Evolutionary conservation across 1,140 invertebrate genomes (phyloP).

Genomic region (Pachypsylla venusta): DNA sequence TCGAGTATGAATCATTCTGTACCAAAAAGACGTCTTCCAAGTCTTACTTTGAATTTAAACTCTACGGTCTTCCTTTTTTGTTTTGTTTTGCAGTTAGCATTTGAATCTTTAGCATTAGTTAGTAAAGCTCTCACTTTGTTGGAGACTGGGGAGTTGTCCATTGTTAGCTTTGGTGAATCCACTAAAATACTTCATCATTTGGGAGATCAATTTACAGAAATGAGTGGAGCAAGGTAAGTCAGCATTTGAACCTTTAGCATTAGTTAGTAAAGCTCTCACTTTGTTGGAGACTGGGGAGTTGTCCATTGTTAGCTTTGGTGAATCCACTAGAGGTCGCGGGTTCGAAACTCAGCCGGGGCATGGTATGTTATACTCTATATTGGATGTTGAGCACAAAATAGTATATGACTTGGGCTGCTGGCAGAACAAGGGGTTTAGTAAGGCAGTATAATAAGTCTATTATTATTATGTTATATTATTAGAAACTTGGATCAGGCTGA

Average conservation of each 20-base stretch:
- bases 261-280: constrained; percentile 81
- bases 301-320: constrained; percentile 83
- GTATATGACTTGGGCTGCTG: no score
- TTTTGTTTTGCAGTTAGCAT: constrained; percentile 48
- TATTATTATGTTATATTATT: no score
- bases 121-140: constrained; percentile 80
- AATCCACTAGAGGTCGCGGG: constrained; percentile 46
- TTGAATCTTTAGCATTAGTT: constrained; percentile 85
- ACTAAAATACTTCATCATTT: constrained; percentile 71
- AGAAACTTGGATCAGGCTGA: no score
- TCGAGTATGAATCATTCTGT: no score
- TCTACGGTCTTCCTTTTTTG: no score
- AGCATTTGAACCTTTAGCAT: constrained; percentile 60
- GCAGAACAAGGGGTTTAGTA: no score
- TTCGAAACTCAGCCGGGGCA: no score
- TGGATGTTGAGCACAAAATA: no score
- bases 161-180: constrained; percentile 84
- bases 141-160: constrained; percentile 80
- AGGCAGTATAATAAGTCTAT: no score
- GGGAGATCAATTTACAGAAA: constrained; percentile 66
- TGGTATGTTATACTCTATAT: no score
- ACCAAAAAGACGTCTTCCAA: no score
- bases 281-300: constrained; percentile 88
- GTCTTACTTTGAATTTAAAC: no score
- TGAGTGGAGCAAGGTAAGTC: constrained; percentile 51